phyloP scores from a whole-genome alignment of 2,888 invertebrate genomes.

The Scelioninae gen. 2 region DNA sequence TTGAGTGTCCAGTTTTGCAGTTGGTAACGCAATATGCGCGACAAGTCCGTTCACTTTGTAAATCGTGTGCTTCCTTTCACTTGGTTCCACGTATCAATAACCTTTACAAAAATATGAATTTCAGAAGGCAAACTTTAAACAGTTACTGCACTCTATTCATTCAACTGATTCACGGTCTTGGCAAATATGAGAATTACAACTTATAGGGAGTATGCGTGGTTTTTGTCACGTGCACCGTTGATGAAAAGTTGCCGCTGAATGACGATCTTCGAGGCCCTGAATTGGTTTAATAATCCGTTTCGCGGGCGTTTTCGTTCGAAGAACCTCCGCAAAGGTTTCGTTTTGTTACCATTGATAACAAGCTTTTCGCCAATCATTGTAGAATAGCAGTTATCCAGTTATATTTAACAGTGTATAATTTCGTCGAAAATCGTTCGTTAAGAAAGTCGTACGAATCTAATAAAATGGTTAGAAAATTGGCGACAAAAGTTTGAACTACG shows the following conservation, averaged over 20 bases:
- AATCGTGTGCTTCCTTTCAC: constrained; percentile 13
- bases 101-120: constrained; percentile 75
- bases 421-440: constrained; percentile 9
- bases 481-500: too few species aligned
- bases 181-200: constrained; percentile 28
- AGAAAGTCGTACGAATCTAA: constrained; percentile 7
- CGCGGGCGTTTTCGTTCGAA: too few species aligned
- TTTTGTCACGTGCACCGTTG: constrained; percentile 23
- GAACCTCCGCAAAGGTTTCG: too few species aligned
- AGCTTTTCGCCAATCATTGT: constrained; percentile 23
- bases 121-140: constrained; percentile 71
- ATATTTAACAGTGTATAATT: constrained; percentile 12
- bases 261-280: too few species aligned
- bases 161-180: constrained; percentile 31
- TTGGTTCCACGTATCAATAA: constrained; percentile 69
- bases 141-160: constrained; percentile 59
- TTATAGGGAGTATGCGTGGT: constrained; percentile 35
- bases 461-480: constrained; percentile 11
- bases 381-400: constrained; percentile 13
- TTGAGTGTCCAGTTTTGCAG: background rate
- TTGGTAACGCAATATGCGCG: constrained; percentile 12
- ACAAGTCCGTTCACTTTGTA: background rate
- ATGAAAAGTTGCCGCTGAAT: too few species aligned
- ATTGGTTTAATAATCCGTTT: too few species aligned
- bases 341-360: constrained; percentile 32